Base-by-base conservation (phyloP, 2,113 vertebrate genomes). In the Prolemur simus region DNA sequence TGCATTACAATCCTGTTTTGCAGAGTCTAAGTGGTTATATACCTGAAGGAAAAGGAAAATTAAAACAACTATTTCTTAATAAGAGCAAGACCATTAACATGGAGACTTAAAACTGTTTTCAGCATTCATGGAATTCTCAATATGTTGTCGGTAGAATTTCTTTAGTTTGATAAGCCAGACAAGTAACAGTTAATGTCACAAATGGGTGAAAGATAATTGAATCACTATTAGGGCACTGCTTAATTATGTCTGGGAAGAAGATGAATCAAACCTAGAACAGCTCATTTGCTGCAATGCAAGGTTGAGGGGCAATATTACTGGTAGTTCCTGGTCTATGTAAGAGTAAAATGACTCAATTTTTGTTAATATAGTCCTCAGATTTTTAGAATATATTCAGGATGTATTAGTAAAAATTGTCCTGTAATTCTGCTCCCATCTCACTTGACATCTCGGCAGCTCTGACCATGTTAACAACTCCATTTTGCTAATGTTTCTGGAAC, bases 31-130 rank as follows among this genome's bases (percentile, higher is more conserved):
- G 58, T 89, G 32, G 7, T 66, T 64, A 82, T 39, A 81, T 18
- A 88, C 96, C 78, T 89, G n/a, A 93, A 91, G 42, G 93, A 96
- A 97, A 97, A 95, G 34, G 52, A 92, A 96, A 96, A 93, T 80
- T 96, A 77, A 87, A 86, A 90, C 12, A 96, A 90, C 87, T 27
- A 5, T 52, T 87, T 93, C 97, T 97, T 94, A 87, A 14, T 42
- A 96, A 96, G 82, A 89, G 54, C 9, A 69, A 92, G 25, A 97
- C 90, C 94, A 93, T 93, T 42, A 2, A 37, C 56, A 76, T 39
- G 78, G 96, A 66, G 58, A 73, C 86, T 85, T 91, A 32, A 97
- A 98, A 87, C 63, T 90, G 74, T 87, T 73, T 92, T 83, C 54
- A 96, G 85, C 78, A 42, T 80, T 86, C 18, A 78, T 58, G 45